Percentiles rank a stretch among this genome's conserved stretches.
Evolutionary conservation across 2,888 invertebrate species (phyloP).

Genomic region (Chrysodeixis includens): DNA sequence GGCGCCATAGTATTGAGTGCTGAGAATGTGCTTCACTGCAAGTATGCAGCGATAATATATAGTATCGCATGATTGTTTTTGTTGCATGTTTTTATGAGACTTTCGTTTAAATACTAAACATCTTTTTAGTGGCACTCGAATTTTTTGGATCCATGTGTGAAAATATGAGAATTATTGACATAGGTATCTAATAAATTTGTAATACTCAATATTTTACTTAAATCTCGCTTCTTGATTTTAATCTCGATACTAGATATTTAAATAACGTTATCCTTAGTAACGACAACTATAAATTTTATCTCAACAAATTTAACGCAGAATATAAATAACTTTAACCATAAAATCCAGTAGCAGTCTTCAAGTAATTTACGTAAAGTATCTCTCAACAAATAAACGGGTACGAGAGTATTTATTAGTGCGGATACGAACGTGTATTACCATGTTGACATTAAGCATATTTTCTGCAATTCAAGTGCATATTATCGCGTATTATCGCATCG

Average conservation of each 20-base stretch:
- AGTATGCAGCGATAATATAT: slow-evolving; percentile 13
- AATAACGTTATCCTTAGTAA: neutral
- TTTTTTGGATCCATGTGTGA: too few species aligned
- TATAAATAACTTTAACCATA: neutral
- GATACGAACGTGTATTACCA: neutral
- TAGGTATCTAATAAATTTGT: too few species aligned
- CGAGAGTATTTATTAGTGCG: neutral
- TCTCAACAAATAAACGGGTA: slow-evolving; percentile 8
- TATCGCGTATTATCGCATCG: slow-evolving; percentile 33
- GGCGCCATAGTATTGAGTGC: slow-evolving; percentile 31
- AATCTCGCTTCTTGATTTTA: neutral
- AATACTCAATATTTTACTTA: too few species aligned
- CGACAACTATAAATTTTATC: neutral
- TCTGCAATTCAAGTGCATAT: slow-evolving; percentile 8
- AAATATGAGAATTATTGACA: too few species aligned
- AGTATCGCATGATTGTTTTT: neutral
- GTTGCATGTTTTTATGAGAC: too few species aligned
- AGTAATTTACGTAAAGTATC: neutral
- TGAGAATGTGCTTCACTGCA: slow-evolving; percentile 12
- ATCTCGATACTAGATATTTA: neutral
- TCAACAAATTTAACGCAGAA: slow-evolving; percentile 1
- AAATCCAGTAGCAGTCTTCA: slow-evolving; percentile 1
- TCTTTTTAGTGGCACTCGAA: too few species aligned
- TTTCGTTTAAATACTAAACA: too few species aligned
- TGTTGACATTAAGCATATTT: slow-evolving; percentile 1